Conservation (phyloP, 1,140 invertebrate genomes). For the Sycophaga agraensis region DNA sequence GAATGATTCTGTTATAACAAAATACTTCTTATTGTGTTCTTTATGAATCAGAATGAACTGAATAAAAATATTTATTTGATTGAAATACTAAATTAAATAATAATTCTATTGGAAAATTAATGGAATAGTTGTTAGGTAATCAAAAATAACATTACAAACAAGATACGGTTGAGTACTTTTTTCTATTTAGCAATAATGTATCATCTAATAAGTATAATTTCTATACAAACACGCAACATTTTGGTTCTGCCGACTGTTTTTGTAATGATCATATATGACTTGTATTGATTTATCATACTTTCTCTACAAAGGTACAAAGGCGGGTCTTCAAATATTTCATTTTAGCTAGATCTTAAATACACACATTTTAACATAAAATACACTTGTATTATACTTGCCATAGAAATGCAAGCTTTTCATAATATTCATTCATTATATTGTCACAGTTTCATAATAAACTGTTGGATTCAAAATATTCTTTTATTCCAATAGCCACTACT, state of each 20-base stretch:
- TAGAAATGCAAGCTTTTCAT: background rate
- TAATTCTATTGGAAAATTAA: no score
- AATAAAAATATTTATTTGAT: no score
- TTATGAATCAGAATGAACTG: no score
- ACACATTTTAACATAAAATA: constrained; percentile 30
- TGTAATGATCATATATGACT: constrained; percentile 37
- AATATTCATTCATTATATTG: background rate
- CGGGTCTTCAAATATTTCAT: constrained; percentile 23
- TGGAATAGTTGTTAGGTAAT: background rate
- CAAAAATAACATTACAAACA: no score
- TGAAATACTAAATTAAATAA: no score
- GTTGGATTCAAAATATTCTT: background rate
- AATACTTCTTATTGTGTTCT: no score
- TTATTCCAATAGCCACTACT: background rate
- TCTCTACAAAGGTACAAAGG: constrained; percentile 44
- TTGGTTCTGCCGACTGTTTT: constrained; percentile 45
- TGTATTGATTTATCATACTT: constrained; percentile 32
- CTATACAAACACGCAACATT: constrained; percentile 54
- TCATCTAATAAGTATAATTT: constrained; percentile 41
- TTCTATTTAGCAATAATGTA: constrained; percentile 50
- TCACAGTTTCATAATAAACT: background rate
- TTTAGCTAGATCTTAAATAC: constrained; percentile 25
- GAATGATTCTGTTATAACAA: no score
- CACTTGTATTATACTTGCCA: constrained; percentile 14
- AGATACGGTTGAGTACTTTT: constrained; percentile 39